Conservation (phyloP, 2,888 invertebrate species). For the Hemaris fuciformis region DNA sequence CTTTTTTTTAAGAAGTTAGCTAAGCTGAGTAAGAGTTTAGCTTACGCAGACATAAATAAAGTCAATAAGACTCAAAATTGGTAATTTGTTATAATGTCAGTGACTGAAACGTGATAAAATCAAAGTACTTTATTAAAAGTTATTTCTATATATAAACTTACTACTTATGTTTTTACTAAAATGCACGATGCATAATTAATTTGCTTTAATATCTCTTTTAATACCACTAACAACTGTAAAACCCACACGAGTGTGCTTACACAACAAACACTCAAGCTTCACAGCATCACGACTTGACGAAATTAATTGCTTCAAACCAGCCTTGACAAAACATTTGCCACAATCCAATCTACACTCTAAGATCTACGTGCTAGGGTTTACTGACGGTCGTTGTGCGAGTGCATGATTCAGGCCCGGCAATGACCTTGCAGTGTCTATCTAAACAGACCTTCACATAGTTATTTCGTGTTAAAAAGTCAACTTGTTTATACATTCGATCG, state of each 20-base stretch:
- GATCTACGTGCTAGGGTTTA: neutral
- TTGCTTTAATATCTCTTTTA: too few relatives aligned
- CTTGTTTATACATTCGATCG: conserved; percentile 6
- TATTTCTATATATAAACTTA: neutral
- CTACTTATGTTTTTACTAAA: neutral
- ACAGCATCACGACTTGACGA: neutral
- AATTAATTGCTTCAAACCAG: conserved; percentile 5
- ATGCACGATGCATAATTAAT: neutral
- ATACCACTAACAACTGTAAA: neutral
- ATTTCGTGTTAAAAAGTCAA: conserved; percentile 30
- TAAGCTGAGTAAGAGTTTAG: too few relatives aligned
- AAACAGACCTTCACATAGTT: conserved; percentile 56
- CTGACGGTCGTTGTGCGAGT: neutral
- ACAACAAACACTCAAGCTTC: neutral
- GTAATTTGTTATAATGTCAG: too few relatives aligned
- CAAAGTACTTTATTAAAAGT: neutral
- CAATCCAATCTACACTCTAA: neutral
- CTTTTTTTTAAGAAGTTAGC: too few relatives aligned
- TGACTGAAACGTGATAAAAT: neutral
- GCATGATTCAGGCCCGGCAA: conserved; percentile 30
- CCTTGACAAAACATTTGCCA: neutral
- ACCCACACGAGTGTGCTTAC: neutral
- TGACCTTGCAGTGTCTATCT: conserved; percentile 64
- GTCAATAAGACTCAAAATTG: too few relatives aligned
- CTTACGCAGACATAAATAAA: too few relatives aligned